Evolutionary conservation across 2,113 vertebrate species (phyloP).

Genomic region (Podarcis cretensis): DNA sequence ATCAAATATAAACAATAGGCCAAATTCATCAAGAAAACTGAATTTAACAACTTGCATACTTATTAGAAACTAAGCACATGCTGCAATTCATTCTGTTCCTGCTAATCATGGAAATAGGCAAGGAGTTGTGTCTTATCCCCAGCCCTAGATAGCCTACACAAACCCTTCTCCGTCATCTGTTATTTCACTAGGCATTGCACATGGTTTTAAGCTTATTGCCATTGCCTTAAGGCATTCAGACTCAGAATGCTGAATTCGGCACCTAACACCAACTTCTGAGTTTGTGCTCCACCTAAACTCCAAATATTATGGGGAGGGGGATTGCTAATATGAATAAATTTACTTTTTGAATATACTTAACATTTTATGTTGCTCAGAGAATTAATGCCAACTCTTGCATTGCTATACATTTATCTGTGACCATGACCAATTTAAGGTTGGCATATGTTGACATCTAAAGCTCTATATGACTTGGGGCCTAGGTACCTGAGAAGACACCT

Average conservation of each 20-base stretch:
- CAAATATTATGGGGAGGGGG: not conserved
- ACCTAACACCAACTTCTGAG: not conserved
- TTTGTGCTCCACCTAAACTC: not conserved
- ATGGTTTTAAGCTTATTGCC: not conserved
- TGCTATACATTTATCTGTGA: not conserved
- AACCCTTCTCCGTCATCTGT: not conserved
- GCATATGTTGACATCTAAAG: no score
- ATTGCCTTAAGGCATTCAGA: not conserved
- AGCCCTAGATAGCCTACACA: not conserved
- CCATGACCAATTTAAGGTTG: no score
- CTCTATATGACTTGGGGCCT: no score
- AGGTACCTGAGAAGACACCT: no score
- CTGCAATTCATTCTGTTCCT: not conserved
- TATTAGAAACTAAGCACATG: not conserved
- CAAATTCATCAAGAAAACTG: not conserved
- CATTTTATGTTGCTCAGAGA: not conserved
- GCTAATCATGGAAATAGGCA: not conserved
- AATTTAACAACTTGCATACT: not conserved
- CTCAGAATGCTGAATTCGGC: not conserved
- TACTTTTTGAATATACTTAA: not conserved
- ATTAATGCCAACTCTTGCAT: not conserved
- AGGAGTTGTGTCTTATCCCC: not conserved
- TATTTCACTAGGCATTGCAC: not conserved
- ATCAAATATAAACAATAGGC: not conserved
- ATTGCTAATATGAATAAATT: not conserved